A percentile compares a stretch with the other conserved stretches of the same genome.
phyloP scores from a whole-genome alignment of 2,888 invertebrate genomes.

The Drosophila robusta region DNA sequence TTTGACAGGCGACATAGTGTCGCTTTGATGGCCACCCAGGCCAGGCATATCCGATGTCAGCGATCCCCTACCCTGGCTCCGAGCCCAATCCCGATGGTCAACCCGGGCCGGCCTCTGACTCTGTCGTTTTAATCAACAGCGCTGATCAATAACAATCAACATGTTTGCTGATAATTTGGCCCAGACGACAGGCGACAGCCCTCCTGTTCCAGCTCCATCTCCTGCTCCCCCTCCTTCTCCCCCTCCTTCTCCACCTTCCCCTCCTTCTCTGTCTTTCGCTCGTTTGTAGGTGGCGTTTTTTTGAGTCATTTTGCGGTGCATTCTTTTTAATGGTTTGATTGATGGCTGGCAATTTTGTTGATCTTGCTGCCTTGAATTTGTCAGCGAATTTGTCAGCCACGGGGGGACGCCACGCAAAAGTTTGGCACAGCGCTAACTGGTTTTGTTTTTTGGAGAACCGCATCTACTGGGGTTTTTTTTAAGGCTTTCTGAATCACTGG shows the following conservation, averaged over 20 bases:
- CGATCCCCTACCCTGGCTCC: constrained; percentile 12
- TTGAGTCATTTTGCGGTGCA: constrained; percentile 78
- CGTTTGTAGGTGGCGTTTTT: constrained; percentile 70
- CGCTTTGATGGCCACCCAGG: constrained; percentile 81
- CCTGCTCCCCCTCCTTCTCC: neutral
- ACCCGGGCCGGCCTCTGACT: constrained; percentile 23
- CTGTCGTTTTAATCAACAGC: constrained; percentile 78
- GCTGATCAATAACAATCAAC: constrained; percentile 82
- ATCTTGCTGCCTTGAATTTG: constrained; percentile 77
- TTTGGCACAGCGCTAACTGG: constrained; percentile 66
- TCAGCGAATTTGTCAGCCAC: constrained; percentile 78
- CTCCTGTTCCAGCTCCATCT: constrained; percentile 14
- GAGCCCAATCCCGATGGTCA: neutral
- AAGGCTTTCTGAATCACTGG: constrained; percentile 71
- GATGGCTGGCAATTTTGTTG: constrained; percentile 74
- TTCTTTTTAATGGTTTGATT: constrained; percentile 78
- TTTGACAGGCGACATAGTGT: constrained; percentile 83
- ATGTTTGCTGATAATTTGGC: constrained; percentile 80
- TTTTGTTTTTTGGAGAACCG: constrained; percentile 33
- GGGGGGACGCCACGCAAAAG: constrained; percentile 30
- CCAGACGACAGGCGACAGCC: constrained; percentile 37
- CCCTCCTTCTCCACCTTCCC: neutral
- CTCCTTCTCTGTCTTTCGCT: neutral
- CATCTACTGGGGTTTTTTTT: constrained; percentile 28
- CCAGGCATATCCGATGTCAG: constrained; percentile 76